These are phyloP conservation scores for Drosophila tristis DNA, from an alignment of 1,140 invertebrate species.

Conservation along the genomic window DNA sequence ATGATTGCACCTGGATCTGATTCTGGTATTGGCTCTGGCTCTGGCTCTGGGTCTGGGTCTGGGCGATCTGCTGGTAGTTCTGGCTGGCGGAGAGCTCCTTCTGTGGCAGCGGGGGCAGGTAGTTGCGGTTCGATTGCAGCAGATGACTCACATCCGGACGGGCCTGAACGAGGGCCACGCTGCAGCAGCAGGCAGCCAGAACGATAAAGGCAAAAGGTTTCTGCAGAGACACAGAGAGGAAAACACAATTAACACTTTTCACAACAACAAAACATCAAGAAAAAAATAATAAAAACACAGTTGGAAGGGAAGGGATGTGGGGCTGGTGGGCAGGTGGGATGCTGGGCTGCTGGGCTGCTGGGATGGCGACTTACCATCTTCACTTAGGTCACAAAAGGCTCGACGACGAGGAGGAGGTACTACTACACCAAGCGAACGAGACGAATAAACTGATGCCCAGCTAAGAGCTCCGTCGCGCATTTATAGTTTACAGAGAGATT, in stretches of 20 bases:
- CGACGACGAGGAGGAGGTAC: conserved; percentile 29
- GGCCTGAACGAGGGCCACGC: conserved; percentile 40
- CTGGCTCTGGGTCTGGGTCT: conserved; percentile 29
- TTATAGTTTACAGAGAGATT: conserved; percentile 50
- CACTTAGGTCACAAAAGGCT: conserved; percentile 45
- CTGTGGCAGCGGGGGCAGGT: conserved; percentile 50
- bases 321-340: too few species aligned
- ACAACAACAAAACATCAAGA: conserved; percentile 9
- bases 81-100: conserved; percentile 46
- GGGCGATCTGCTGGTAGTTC: conserved; percentile 31
- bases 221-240: conserved; percentile 23
- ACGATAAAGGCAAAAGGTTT: conserved; percentile 49
- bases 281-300: background rate
- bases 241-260: conserved; percentile 13
- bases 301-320: background rate
- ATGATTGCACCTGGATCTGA: conserved; percentile 30
- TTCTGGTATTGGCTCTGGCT: conserved; percentile 12
- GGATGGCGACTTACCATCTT: conserved; percentile 70
- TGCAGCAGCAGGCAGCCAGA: conserved; percentile 39
- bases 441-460: conserved; percentile 66
- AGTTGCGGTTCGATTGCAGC: conserved; percentile 16
- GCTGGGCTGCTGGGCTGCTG: conserved; percentile 1
- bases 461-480: conserved; percentile 41
- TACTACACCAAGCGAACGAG: conserved; percentile 66
- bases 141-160: conserved; percentile 37